phyloP scores from a whole-genome alignment of 2,888 invertebrate genomes.

The Ophonus ardosiacus region DNA sequence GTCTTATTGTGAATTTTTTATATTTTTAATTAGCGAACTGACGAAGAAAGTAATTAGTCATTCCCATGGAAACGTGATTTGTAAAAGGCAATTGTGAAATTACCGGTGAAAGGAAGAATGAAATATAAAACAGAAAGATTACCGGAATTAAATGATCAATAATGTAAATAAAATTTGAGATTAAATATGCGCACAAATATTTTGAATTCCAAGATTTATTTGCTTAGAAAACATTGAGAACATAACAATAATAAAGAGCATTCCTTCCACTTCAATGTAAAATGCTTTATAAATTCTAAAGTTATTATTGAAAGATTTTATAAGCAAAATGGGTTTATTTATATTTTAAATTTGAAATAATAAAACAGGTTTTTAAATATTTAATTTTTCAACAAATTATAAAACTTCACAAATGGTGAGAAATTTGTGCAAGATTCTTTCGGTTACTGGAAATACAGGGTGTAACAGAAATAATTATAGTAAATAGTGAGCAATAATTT shows the following conservation, averaged over 20 bases:
- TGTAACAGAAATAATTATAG: no score
- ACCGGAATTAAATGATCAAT: constrained; percentile 26
- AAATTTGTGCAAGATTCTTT: no score
- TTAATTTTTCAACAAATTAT: no score
- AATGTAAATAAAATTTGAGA: constrained; percentile 22
- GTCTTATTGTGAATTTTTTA: background rate
- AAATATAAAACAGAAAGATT: constrained; percentile 21
- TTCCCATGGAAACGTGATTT: background rate
- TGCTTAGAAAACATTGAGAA: constrained; percentile 17
- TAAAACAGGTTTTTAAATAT: background rate
- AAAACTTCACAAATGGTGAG: no score
- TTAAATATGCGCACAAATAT: constrained; percentile 39
- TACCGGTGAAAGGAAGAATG: background rate
- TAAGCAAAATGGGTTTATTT: constrained; percentile 14
- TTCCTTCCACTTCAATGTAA: background rate
- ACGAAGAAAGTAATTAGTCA: background rate
- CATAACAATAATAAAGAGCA: constrained; percentile 34
- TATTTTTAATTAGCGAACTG: background rate
- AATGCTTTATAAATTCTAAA: background rate
- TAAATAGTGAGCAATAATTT: no score
- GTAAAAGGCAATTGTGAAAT: background rate
- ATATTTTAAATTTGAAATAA: background rate
- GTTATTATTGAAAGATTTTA: background rate
- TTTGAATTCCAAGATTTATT: constrained; percentile 41
- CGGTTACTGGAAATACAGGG: no score